These are phyloP conservation scores for Danio jaintianensis DNA, from an alignment of 2,797 vertebrate species.

Conservation along the genomic window DNA sequence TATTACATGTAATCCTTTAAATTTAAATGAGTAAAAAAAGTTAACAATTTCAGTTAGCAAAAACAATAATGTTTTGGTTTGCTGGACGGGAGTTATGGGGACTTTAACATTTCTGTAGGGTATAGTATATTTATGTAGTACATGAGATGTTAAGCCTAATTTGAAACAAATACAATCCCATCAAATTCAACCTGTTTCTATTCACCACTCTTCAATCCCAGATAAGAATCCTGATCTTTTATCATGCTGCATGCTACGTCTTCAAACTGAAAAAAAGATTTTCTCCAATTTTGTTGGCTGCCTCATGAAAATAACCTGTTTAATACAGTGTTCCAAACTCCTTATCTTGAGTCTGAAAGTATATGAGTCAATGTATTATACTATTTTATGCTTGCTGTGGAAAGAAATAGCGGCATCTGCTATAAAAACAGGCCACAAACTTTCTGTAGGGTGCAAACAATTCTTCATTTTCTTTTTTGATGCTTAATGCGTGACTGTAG, in stretches of 20 bases:
- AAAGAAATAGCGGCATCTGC: neutral
- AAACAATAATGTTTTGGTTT: neutral
- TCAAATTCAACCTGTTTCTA: neutral
- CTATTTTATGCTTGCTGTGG: neutral
- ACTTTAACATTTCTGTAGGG: neutral
- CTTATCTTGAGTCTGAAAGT: constrained; percentile 21
- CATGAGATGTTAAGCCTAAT: neutral
- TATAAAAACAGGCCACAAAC: neutral
- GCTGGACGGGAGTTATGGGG: neutral
- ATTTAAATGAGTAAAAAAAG: too few relatives aligned
- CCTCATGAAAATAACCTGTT: constrained; percentile 19
- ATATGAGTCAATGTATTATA: constrained; percentile 15
- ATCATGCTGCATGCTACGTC: neutral
- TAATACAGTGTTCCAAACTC: constrained; percentile 23
- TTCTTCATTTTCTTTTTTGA: constrained; percentile 3
- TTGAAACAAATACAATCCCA: neutral
- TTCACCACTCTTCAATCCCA: constrained; percentile 11
- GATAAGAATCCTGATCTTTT: neutral
- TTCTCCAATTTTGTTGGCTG: constrained; percentile 20
- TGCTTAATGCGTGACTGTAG: constrained; percentile 17
- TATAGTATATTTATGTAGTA: neutral
- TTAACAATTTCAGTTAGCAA: neutral
- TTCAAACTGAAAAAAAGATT: constrained; percentile 32
- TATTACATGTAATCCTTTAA: neutral
- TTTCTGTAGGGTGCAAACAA: neutral